These are phyloP conservation scores for Ascaphus truei DNA, from an alignment of 2,113 vertebrate genomes.

Conservation along the genomic window DNA sequence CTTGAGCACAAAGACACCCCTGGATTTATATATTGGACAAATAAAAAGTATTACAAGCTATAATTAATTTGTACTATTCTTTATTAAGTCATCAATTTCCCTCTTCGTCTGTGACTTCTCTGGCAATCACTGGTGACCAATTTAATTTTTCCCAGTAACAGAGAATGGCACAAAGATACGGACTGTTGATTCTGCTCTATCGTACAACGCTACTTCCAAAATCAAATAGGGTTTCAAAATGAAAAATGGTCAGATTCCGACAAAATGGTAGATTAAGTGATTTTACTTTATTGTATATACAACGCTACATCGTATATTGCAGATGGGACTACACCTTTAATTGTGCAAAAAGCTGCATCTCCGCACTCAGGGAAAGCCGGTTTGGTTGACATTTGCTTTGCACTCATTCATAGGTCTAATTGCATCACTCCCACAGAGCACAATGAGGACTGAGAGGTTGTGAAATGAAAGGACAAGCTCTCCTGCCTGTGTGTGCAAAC, in stretches of 20 bases:
- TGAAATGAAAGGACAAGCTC: conserved; percentile 24
- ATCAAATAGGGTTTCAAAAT: no score
- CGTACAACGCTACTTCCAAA: no score
- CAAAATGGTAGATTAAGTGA: no score
- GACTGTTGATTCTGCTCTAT: neutral
- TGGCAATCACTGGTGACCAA: no score
- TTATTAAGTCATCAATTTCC: no score
- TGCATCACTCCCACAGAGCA: neutral
- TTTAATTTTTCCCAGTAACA: no score
- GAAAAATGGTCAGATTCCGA: no score
- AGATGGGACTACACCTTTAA: no score
- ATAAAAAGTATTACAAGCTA: neutral
- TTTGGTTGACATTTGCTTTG: conserved; percentile 23
- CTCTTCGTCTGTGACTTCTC: no score
- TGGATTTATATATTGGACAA: neutral
- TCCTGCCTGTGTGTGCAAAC: conserved; percentile 16
- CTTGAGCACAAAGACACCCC: neutral
- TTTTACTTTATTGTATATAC: no score
- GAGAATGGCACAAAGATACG: neutral
- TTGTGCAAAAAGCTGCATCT: neutral
- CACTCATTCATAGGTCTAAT: neutral
- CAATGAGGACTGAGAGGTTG: neutral
- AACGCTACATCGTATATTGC: no score
- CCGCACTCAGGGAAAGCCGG: neutral
- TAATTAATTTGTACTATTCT: no score